These are phyloP conservation scores for Mus minutoides DNA, from an alignment of 2,797 vertebrate species.

Conservation along the genomic window DNA sequence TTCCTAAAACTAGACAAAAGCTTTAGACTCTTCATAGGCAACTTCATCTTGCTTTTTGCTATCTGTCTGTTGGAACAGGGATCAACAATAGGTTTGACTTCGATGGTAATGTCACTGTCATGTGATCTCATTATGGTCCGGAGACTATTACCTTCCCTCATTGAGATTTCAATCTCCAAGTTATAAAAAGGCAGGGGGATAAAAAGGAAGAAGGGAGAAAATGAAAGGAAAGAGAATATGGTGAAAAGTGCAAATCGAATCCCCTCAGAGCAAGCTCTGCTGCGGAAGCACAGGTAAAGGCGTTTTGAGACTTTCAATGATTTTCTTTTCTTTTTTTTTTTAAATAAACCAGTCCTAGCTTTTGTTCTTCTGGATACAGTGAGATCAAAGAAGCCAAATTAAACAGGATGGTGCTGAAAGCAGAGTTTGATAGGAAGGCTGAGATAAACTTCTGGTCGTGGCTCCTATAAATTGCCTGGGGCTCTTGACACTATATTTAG, in stretches of 20 bases:
- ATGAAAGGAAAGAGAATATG: neutral
- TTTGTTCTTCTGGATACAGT: slow-evolving; percentile 51
- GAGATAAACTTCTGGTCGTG: slow-evolving; percentile 32
- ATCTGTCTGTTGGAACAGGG: neutral
- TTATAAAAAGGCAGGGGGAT: neutral
- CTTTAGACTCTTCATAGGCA: neutral
- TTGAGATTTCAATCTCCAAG: neutral
- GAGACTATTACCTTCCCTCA: neutral
- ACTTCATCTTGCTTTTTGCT: neutral
- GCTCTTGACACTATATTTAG: slow-evolving; percentile 55
- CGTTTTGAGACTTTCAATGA: neutral
- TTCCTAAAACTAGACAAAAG: neutral
- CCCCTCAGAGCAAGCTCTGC: neutral
- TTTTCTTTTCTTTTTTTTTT: neutral
- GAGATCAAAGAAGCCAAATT: slow-evolving; percentile 1
- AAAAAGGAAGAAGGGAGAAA: too few relatives aligned
- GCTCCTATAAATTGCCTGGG: slow-evolving; percentile 8
- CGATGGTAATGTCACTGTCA: neutral
- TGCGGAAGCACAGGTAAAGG: neutral
- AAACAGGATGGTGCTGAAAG: neutral
- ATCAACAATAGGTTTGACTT: neutral
- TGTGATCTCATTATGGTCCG: neutral
- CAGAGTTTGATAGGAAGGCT: slow-evolving; percentile 18
- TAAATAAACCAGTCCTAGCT: slow-evolving; percentile 22
- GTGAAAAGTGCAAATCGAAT: neutral